phyloP scores from a whole-genome alignment of 2,113 vertebrate species.

The Hydrolagus affinis region DNA sequence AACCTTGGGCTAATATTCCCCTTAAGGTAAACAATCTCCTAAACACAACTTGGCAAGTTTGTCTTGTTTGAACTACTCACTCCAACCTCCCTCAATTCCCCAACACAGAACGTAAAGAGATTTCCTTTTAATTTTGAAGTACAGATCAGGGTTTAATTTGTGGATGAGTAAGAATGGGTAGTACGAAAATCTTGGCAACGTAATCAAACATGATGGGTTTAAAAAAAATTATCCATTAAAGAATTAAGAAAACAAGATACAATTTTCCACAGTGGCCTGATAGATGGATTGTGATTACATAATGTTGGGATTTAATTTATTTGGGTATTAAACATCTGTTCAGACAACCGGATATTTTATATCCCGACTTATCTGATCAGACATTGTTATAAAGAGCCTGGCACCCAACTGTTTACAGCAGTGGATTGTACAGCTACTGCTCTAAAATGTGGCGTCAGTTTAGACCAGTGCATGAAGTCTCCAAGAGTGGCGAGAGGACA shows the following conservation, averaged over 20 bases:
- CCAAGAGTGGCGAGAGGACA: neutral
- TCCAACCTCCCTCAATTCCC: neutral
- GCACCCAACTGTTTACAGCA: neutral
- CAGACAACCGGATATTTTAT: neutral
- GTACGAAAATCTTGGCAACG: neutral
- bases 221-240: neutral
- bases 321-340: neutral
- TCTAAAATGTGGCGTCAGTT: neutral
- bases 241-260: neutral
- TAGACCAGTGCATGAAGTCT: neutral
- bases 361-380: neutral
- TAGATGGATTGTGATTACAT: neutral
- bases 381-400: neutral
- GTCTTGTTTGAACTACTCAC: neutral
- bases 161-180: too few species aligned
- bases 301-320: neutral
- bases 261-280: neutral
- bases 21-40: conserved; percentile 8
- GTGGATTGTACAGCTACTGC: neutral
- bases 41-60: conserved; percentile 24
- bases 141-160: too few species aligned
- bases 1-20: neutral
- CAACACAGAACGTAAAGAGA: neutral
- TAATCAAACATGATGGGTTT: neutral
- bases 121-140: neutral